Evolutionary conservation across 2,113 vertebrate genomes (phyloP).

Genomic region (Spilogale gracilis): DNA sequence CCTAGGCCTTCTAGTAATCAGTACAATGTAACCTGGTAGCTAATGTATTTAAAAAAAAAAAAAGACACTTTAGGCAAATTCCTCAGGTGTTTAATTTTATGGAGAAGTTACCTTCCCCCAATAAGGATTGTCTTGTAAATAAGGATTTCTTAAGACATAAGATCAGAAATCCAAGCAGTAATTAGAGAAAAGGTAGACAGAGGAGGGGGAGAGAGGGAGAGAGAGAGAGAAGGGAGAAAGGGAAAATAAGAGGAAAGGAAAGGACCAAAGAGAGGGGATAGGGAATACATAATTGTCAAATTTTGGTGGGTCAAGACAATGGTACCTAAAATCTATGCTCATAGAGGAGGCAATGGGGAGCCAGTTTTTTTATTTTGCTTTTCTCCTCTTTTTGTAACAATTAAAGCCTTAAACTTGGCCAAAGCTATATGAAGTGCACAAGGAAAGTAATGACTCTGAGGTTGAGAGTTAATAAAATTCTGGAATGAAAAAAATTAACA

Average conservation of each 20-base stretch:
- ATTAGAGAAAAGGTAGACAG: not conserved
- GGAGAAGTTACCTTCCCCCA: not conserved
- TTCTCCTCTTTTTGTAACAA: not conserved
- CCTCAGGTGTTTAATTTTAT: not conserved
- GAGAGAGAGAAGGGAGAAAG: too few species aligned
- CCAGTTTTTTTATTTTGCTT: not conserved
- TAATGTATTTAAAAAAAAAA: not conserved
- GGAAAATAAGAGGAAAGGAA: too few species aligned
- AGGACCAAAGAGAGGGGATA: not conserved
- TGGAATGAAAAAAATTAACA: conserved; percentile 66
- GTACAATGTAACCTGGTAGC: not conserved
- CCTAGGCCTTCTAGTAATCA: not conserved
- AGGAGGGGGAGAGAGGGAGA: not conserved
- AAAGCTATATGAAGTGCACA: conserved; percentile 30
- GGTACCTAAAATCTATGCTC: not conserved
- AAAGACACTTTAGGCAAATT: not conserved
- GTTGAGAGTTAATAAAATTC: conserved; percentile 71
- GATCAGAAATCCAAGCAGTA: not conserved
- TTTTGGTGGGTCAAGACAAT: not conserved
- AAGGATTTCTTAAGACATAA: not conserved
- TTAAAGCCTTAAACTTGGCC: conserved; percentile 37
- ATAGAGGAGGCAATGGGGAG: not conserved
- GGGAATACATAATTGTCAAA: not conserved
- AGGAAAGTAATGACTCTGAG: conserved; percentile 63
- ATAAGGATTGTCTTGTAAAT: not conserved